Percentiles rank a stretch among this genome's conserved stretches.
These are phyloP conservation scores for Drosophila seclusa DNA, from an alignment of 2,888 invertebrate species.

Conservation along the genomic window DNA sequence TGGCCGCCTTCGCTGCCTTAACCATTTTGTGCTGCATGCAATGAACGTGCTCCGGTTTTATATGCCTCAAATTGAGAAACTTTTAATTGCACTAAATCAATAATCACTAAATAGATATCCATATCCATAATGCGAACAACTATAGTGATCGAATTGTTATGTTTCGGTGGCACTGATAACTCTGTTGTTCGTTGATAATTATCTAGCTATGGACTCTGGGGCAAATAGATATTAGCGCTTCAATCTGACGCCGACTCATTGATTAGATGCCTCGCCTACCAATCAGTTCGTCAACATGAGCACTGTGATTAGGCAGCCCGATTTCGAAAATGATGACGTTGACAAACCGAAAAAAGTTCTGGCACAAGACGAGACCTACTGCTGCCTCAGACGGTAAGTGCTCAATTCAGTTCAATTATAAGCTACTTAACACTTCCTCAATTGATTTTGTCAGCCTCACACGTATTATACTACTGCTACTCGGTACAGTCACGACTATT, in stretches of 20 bases:
- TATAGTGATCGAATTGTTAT: slow-evolving; percentile 69
- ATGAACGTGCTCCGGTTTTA: slow-evolving; percentile 1
- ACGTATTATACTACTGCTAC: slow-evolving; percentile 42
- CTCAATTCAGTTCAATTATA: neutral
- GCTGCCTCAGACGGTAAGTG: slow-evolving; percentile 47
- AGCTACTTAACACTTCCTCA: neutral
- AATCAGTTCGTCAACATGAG: slow-evolving; percentile 58
- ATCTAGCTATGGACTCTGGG: slow-evolving; percentile 11
- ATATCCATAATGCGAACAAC: slow-evolving; percentile 63
- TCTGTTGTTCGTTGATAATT: slow-evolving; percentile 17
- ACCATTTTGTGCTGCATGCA: slow-evolving; percentile 35
- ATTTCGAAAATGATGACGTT: slow-evolving; percentile 44
- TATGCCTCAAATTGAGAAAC: slow-evolving; percentile 16
- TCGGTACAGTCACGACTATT: slow-evolving; percentile 52
- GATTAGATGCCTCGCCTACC: slow-evolving; percentile 57
- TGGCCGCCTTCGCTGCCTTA: slow-evolving; percentile 3
- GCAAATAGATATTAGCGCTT: slow-evolving; percentile 30
- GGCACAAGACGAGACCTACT: slow-evolving; percentile 13
- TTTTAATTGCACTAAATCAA: slow-evolving; percentile 36
- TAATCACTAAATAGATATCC: neutral
- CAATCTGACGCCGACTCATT: slow-evolving; percentile 35
- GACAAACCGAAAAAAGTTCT: slow-evolving; percentile 17
- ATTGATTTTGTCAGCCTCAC: slow-evolving; percentile 36
- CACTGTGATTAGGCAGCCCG: slow-evolving; percentile 35
- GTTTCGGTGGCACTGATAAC: slow-evolving; percentile 60